These are phyloP conservation scores for Helicoverpa zea DNA, from an alignment of 1,140 invertebrate species.

Conservation along the genomic window DNA sequence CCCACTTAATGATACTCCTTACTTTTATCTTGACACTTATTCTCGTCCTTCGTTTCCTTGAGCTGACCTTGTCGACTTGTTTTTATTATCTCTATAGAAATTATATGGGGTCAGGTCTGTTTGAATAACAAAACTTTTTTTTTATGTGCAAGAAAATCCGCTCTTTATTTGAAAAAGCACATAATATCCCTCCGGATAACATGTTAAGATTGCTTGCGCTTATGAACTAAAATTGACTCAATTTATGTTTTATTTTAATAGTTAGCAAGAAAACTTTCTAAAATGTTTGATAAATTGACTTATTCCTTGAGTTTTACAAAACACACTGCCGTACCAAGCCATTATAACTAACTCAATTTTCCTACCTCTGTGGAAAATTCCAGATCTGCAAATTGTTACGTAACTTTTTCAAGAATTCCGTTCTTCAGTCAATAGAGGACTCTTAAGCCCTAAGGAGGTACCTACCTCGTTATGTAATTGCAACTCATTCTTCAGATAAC, in stretches of 20 bases:
- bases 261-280: too few relatives aligned
- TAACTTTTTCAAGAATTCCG: conserved; percentile 4
- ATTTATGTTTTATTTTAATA: too few relatives aligned
- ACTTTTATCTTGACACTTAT: conserved; percentile 21
- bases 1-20: neutral
- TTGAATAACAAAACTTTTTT: neutral
- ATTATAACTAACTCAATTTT: neutral
- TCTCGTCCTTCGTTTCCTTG: neutral
- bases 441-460: neutral
- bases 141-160: neutral
- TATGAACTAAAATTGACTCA: too few relatives aligned
- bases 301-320: too few relatives aligned
- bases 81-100: neutral
- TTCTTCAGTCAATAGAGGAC: neutral
- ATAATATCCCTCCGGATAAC: too few relatives aligned
- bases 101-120: neutral
- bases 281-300: too few relatives aligned
- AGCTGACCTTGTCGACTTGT: neutral
- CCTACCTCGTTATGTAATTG: conserved; percentile 3
- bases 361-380: neutral
- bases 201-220: too few relatives aligned
- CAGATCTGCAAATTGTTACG: neutral
- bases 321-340: too few relatives aligned
- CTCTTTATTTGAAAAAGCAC: too few relatives aligned
- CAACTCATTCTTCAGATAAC: conserved; percentile 30